Evolutionary conservation across 2,113 vertebrate species (phyloP).

Genomic region (Bubo blakistoni): DNA sequence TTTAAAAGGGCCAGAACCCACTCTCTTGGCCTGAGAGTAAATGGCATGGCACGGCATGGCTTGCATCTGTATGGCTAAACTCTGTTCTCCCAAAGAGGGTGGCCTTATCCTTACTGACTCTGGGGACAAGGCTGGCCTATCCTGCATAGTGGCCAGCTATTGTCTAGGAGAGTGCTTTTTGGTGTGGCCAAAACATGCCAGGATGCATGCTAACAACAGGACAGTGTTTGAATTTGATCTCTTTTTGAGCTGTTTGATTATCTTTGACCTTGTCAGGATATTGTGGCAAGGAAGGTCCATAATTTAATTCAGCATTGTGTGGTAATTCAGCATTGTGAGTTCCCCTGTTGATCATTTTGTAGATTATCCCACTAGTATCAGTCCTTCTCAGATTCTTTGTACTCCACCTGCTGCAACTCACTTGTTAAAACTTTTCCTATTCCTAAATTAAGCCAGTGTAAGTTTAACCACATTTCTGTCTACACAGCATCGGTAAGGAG

Average conservation of each 20-base stretch:
- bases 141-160: neutral
- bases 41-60: neutral
- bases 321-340: neutral
- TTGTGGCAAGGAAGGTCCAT: neutral
- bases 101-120: neutral
- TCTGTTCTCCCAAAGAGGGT: neutral
- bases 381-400: neutral
- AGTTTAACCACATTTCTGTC: neutral
- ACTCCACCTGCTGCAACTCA: neutral
- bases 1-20: fast-evolving
- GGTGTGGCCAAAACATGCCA: neutral
- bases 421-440: neutral
- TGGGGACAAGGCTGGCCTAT: neutral
- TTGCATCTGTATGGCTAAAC: neutral
- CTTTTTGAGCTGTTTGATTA: neutral
- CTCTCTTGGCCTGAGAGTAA: neutral
- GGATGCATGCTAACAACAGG: neutral
- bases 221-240: neutral
- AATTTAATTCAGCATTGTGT: neutral
- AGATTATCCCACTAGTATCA: neutral
- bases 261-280: neutral
- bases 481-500: neutral
- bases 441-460: neutral
- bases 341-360: neutral
- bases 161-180: neutral